A percentile compares a stretch with the other conserved stretches of the same genome.
Evolutionary conservation across 2,113 vertebrate species (phyloP).

Genomic region (Rhinolophus sinicus): DNA sequence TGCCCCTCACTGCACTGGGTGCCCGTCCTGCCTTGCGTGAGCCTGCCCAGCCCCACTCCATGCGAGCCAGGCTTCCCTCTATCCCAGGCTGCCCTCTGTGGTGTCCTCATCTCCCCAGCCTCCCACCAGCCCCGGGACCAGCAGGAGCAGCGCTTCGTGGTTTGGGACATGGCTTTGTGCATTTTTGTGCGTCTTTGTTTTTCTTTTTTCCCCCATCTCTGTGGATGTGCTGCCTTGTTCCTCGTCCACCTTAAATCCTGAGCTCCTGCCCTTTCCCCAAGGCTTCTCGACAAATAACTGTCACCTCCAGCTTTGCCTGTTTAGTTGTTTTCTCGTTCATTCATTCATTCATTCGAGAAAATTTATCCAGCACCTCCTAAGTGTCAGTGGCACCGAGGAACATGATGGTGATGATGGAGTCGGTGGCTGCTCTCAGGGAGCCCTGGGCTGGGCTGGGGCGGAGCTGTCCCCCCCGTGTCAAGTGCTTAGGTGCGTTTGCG

Average conservation of each 20-base stretch:
- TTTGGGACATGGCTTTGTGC: not conserved
- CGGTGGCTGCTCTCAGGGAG: not conserved
- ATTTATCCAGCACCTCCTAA: fast-evolving
- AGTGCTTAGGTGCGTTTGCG: fast-evolving
- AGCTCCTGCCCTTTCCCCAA: not conserved
- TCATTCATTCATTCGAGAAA: not conserved
- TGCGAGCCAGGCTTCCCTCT: not conserved
- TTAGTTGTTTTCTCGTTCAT: not conserved
- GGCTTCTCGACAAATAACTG: not conserved
- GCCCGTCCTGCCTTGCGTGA: fast-evolving
- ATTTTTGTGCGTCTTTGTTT: not conserved
- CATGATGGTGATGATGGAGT: fast-evolving
- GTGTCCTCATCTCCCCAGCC: not conserved
- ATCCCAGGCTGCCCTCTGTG: not conserved
- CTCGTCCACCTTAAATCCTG: too few species aligned
- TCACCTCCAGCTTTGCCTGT: not conserved
- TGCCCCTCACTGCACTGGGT: not conserved
- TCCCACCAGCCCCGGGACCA: not conserved
- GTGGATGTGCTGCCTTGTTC: fast-evolving
- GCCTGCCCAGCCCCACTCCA: fast-evolving
- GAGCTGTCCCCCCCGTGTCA: not conserved
- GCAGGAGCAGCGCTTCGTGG: not conserved
- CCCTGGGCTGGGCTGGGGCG: too few species aligned
- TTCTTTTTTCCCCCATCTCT: not conserved
- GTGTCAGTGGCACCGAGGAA: not conserved